A percentile compares a stretch with the other conserved stretches of the same genome.
phyloP scores from a whole-genome alignment of 2,797 vertebrate species.

The Paramormyrops hopkinsi region DNA sequence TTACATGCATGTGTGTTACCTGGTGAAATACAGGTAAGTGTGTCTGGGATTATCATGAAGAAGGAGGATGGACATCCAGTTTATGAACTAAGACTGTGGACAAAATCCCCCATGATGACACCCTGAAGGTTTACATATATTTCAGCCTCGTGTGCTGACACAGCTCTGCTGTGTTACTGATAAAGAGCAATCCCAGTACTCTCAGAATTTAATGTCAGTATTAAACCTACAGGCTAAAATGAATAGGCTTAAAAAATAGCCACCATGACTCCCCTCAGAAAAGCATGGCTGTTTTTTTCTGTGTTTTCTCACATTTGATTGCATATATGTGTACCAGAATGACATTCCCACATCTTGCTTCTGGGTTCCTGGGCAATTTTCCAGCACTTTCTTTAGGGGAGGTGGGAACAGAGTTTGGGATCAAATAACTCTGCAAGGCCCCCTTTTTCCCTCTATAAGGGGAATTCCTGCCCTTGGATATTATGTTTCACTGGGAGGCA shows the following conservation, averaged over 20 bases:
- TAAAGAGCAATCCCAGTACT: not conserved
- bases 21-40: not conserved
- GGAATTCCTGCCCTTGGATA: not conserved
- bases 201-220: not conserved
- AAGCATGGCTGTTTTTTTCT: not conserved
- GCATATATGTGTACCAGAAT: not conserved
- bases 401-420: not conserved
- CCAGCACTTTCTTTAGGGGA: not conserved
- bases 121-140: not conserved
- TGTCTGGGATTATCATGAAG: not conserved
- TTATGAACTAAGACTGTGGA: not conserved
- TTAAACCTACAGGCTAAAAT: not conserved
- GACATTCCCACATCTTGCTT: not conserved
- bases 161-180: not conserved
- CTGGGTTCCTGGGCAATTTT: not conserved
- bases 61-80: not conserved
- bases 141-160: not conserved
- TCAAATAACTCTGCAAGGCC: not conserved
- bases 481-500: slow-evolving; percentile 5
- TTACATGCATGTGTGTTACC: not conserved
- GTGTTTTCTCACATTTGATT: not conserved
- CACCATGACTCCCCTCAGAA: not conserved
- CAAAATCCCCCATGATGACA: not conserved
- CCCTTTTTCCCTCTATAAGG: not conserved
- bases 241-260: not conserved